Evolutionary conservation across 2,888 invertebrate species (phyloP), one percentile per base, ranked within the genome.

Genomic region (Cataglyphis albicans): DNA sequence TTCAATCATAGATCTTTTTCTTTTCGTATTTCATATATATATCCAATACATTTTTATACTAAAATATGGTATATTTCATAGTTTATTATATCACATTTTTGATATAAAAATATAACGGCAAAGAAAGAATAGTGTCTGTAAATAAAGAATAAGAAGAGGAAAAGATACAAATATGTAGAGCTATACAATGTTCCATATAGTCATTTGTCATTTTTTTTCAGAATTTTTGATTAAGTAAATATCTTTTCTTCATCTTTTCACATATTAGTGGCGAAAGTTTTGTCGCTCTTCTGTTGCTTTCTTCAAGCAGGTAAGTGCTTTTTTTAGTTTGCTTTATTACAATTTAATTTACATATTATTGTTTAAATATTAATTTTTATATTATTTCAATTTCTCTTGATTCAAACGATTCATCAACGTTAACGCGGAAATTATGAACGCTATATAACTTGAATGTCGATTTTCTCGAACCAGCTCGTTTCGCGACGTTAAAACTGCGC

Each of bases 251-350:
- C 12, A 52, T 65, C 18, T n/a, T 32, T 12, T n/a, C n/a, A 52
- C 18, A 59, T 59, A 64, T 74, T 64, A 35, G 7, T 25, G 25
- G 72, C 59, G 35, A 72, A 80, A 80, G 48, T 18, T 61, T 80
- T 70, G 44, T 64, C 29, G 41, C 32, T 38, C 67, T 81, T 84
- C n/a, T 25, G 41, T 48, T 32, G 48, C 65, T 52, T 29, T 44
- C 67, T 76, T 65, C 64, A 59, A 61, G 55, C 76, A 84, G 86
- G 86, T 86, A 86, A 83, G 84, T 78, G 75, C 73, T 80, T 70
- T 85, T 89, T 65, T 67, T 48, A 41, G 44, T 59, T 74, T 41
- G 52, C 25, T 64, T 48, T 32, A 41, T 64, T 73, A 25, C 12
- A 18, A 29, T 63, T 15, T 64, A 48, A 55, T 65, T 80, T 55